These are phyloP conservation scores for Mesocricetus auratus DNA, from an alignment of 2,113 vertebrate species.

Conservation along the genomic window DNA sequence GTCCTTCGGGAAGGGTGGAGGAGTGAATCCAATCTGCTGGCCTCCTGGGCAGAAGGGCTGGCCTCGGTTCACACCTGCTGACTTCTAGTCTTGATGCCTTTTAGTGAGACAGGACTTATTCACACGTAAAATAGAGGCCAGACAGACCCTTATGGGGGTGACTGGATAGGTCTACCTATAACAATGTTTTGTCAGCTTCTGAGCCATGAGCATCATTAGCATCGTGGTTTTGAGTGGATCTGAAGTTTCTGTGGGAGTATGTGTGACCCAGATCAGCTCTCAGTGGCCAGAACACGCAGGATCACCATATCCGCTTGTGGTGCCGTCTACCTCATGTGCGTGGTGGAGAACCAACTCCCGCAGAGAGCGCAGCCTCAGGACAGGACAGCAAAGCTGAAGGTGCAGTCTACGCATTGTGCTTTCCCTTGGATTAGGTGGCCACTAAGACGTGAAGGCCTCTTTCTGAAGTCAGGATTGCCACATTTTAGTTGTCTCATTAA, in stretches of 20 bases:
- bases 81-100: background rate
- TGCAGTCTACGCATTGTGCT: background rate
- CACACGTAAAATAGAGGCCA: background rate
- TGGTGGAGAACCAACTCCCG: background rate
- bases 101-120: background rate
- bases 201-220: background rate
- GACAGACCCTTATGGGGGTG: background rate
- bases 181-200: background rate
- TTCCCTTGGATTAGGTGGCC: background rate
- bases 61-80: background rate
- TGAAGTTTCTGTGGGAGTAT: background rate
- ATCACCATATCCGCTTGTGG: background rate
- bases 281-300: background rate
- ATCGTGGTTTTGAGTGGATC: background rate
- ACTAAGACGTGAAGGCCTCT: background rate
- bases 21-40: background rate
- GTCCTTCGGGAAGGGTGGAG: background rate
- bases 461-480: background rate
- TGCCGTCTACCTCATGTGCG: background rate
- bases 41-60: background rate
- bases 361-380: background rate
- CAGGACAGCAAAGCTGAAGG: background rate
- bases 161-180: background rate
- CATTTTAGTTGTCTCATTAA: conserved; percentile 7
- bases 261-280: background rate